Base-by-base conservation (phyloP, 2,888 invertebrate species). In the Ormyrus labotus region DNA sequence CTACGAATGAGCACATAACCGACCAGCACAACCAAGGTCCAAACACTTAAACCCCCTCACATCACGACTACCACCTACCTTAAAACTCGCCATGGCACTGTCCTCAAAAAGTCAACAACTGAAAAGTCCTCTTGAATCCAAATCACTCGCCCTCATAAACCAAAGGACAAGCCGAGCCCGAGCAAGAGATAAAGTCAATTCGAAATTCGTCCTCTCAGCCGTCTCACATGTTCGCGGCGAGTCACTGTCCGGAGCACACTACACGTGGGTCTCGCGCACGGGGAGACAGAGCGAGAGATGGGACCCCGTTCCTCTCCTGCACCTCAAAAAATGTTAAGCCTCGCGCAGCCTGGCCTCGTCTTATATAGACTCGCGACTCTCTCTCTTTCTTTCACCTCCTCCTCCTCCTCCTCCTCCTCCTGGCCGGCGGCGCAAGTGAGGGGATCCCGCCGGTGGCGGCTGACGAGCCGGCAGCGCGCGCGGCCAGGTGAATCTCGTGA, bases 301-400 rank as follows among this genome's bases (percentile, higher is more conserved):
- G 19, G 19, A 19, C 19, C 19, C 11, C 57, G 53, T 6, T 45
- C 55, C 82, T 53, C 57, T 7, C 76, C 67, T 67, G 51, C 61
- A 6, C 86, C 86, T 86, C 83, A 89, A 90, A 90, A 90, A 89
- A 90, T 90, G 88, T 85, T 86, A 84, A 84, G 83, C 84, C 85
- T 84, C 84, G 86, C 86, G 85, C 82, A 10, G 48, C 53, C 85
- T 84, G 81, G 82, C 83, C 84, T 85, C 86, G 68, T 87, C 87
- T 90, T 90, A 90, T 90, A 90, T 90, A 90, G 90, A 90, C 89
- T 90, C 88, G 83, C 84, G 68, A 79, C 84, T 6, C n/a, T 1
- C 77, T 64, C 60, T 10, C 19, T 19, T 19, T 19, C 19, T 19
- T 19, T 19, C 19, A 50, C 50, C 5, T 13, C 6, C 47, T n/a